Evolutionary conservation across 2,888 invertebrate species (phyloP).

Genomic region (Blastobasis lacticolella): DNA sequence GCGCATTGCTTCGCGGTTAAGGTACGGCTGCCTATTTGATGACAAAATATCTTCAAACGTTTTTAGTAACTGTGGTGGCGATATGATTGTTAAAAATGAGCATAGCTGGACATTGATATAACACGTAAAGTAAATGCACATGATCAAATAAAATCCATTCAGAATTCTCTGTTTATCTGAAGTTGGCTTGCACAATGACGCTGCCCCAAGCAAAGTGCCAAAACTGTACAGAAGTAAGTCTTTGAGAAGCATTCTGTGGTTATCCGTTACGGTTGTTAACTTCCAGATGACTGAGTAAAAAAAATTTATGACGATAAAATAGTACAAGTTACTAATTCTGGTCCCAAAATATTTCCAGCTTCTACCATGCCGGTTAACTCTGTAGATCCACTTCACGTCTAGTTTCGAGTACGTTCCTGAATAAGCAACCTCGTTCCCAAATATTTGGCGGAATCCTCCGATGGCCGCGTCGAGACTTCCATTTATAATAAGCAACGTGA

Average conservation of each 20-base stretch:
- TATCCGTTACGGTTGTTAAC: constrained; percentile 32
- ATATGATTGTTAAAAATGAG: constrained; percentile 44
- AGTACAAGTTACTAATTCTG: constrained; percentile 37
- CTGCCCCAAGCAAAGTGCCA: constrained; percentile 44
- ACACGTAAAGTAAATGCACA: constrained; percentile 41
- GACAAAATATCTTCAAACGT: constrained; percentile 36
- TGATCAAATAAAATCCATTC: constrained; percentile 37
- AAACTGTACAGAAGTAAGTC: constrained; percentile 37
- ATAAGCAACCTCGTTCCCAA: constrained; percentile 43
- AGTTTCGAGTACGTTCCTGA: constrained; percentile 48
- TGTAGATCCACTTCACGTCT: constrained; percentile 42
- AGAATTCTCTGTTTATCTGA: constrained; percentile 44
- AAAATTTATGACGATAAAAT: constrained; percentile 45
- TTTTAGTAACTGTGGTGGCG: constrained; percentile 35
- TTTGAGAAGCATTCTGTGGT: constrained; percentile 21
- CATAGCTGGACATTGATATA: constrained; percentile 48
- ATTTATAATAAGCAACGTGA: constrained; percentile 34
- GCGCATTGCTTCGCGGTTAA: constrained; percentile 30
- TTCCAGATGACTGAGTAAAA: constrained; percentile 36
- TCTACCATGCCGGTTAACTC: constrained; percentile 30
- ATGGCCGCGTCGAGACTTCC: constrained; percentile 46
- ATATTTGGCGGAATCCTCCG: constrained; percentile 47
- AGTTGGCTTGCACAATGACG: constrained; percentile 31
- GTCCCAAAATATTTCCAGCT: constrained; percentile 40
- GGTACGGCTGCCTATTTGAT: constrained; percentile 34